Percentiles rank a stretch among this genome's conserved stretches.
Evolutionary conservation across 2,113 vertebrate species (phyloP).

Genomic region (Rhinoptilus africanus): DNA sequence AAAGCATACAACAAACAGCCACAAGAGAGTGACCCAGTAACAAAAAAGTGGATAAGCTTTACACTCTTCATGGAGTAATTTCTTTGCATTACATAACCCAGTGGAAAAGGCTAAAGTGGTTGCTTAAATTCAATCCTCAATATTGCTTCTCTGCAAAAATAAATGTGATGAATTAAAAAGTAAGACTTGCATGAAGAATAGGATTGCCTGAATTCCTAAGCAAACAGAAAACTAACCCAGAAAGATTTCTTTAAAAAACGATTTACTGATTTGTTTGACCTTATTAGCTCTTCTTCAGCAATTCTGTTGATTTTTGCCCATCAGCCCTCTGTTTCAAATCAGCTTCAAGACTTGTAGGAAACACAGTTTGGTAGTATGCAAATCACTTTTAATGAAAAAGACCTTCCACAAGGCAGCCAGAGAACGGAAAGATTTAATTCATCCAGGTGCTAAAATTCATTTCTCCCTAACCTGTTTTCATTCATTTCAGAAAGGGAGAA

Average conservation of each 20-base stretch:
- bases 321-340: not conserved
- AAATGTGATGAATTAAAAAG: constrained; percentile 49
- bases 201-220: constrained; percentile 41
- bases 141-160: constrained; percentile 36
- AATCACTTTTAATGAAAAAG: constrained; percentile 24
- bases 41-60: not conserved
- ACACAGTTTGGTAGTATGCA: not conserved
- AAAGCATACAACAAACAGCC: constrained; percentile 9
- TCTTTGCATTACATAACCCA: constrained; percentile 46
- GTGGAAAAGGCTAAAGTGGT: constrained; percentile 34
- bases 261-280: constrained; percentile 51
- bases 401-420: not conserved
- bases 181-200: constrained; percentile 42
- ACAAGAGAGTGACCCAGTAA: not conserved
- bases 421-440: not conserved
- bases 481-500: not conserved
- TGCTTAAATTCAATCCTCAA: constrained; percentile 48
- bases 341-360: not conserved
- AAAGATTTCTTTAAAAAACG: not conserved
- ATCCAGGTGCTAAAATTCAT: not conserved
- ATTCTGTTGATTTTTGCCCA: constrained; percentile 4
- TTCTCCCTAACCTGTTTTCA: not conserved
- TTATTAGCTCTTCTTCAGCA: constrained; percentile 18
- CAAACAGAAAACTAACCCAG: constrained; percentile 41
- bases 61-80: constrained; percentile 23